Percentiles rank a stretch among this genome's conserved stretches.
These are phyloP conservation scores for Hesperia comma DNA, from an alignment of 2,888 invertebrate genomes.

Conservation along the genomic window DNA sequence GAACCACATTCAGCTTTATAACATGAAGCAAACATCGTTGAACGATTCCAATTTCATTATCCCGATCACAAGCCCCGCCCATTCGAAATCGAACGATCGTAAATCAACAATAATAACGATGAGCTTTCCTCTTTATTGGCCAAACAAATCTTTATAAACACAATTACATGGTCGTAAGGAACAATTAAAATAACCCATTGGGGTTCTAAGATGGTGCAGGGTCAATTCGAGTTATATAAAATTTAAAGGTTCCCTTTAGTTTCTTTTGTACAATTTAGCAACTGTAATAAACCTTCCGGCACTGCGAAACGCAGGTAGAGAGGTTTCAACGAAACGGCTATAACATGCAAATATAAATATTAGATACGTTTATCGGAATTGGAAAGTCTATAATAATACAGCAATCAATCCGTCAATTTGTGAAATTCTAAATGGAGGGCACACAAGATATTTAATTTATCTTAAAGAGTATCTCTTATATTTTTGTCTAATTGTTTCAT, in stretches of 20 bases:
- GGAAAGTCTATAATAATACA: constrained; percentile 26
- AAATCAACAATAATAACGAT: constrained; percentile 73
- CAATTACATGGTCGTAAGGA: constrained; percentile 78
- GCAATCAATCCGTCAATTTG: constrained; percentile 19
- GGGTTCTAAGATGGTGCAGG: constrained; percentile 26
- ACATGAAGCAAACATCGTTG: constrained; percentile 27
- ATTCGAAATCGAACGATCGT: constrained; percentile 63
- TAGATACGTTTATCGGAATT: constrained; percentile 10
- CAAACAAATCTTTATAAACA: constrained; percentile 78
- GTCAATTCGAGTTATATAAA: constrained; percentile 36
- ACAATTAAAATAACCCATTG: constrained; percentile 54
- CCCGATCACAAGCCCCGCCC: constrained; percentile 68
- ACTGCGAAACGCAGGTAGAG: constrained; percentile 27
- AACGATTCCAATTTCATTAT: constrained; percentile 75
- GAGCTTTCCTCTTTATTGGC: constrained; percentile 67
- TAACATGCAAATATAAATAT: constrained; percentile 29
- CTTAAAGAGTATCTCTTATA: constrained; percentile 11
- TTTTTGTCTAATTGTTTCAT: constrained; percentile 20
- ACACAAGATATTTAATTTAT: constrained; percentile 18
- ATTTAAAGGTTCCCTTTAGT: constrained; percentile 12
- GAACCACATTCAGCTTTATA: constrained; percentile 24
- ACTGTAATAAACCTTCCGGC: constrained; percentile 31
- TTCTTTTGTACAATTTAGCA: constrained; percentile 26
- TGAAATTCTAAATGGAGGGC: constrained; percentile 5
- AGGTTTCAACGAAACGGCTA: constrained; percentile 26